A percentile compares a stretch with the other conserved stretches of the same genome.
Conservation (phyloP, 2,888 invertebrate species). For the Abscondita cerata region DNA sequence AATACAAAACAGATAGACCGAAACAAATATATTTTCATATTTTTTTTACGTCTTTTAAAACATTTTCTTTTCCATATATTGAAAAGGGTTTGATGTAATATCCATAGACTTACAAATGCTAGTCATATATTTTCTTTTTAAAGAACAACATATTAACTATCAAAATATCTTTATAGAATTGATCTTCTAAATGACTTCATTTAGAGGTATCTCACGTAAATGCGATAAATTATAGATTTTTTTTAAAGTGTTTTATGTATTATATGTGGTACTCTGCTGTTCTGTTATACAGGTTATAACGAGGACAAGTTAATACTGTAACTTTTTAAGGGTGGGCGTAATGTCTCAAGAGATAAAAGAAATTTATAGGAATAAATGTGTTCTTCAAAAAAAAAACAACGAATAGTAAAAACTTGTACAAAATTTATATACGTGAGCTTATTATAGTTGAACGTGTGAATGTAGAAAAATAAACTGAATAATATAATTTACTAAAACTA, state of each 20-base stretch:
- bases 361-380: too few relatives aligned
- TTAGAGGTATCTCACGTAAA: conserved; percentile 1
- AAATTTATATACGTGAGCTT: too few relatives aligned
- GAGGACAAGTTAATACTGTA: too few relatives aligned
- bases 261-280: background rate
- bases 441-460: too few relatives aligned
- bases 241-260: conserved; percentile 2
- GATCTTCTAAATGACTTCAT: background rate
- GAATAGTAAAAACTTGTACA: too few relatives aligned
- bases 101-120: background rate
- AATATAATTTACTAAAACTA: too few relatives aligned
- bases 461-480: too few relatives aligned
- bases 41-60: background rate
- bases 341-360: too few relatives aligned
- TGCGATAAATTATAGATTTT: conserved; percentile 8
- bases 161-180: background rate
- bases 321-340: too few relatives aligned
- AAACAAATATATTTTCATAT: conserved; percentile 2
- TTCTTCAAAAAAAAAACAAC: too few relatives aligned
- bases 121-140: background rate
- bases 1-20: background rate
- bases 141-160: background rate
- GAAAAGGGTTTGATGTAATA: background rate
- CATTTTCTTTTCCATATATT: background rate
- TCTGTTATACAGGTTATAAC: background rate